phyloP scores from a whole-genome alignment of 2,113 vertebrate genomes.

The Chiloscyllium plagiosum region DNA sequence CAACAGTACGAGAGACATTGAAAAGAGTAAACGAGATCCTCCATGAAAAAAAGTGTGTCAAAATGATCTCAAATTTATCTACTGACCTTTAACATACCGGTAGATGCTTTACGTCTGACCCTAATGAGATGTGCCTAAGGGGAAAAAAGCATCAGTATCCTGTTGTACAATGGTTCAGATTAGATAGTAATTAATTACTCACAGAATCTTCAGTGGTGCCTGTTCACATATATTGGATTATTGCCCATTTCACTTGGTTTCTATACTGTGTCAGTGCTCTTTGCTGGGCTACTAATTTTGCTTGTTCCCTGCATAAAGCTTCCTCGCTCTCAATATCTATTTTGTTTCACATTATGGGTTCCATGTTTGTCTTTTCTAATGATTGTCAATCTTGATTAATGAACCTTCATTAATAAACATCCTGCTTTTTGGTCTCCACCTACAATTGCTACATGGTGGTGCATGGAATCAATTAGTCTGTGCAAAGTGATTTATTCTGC shows the following conservation, averaged over 20 bases:
- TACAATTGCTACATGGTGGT: constrained; percentile 68
- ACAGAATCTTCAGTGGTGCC: constrained; percentile 90
- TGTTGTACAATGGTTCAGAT: constrained; percentile 86
- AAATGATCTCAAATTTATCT: constrained; percentile 72
- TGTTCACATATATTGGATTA: constrained; percentile 86
- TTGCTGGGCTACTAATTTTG: not conserved
- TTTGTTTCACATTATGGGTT: not conserved
- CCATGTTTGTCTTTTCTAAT: constrained; percentile 37
- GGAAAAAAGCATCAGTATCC: constrained; percentile 75
- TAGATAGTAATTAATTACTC: constrained; percentile 98
- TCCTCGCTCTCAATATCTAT: constrained; percentile 12
- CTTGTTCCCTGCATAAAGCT: not conserved
- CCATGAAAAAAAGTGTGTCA: constrained; percentile 62
- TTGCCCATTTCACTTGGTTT: constrained; percentile 41
- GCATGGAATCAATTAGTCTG: constrained; percentile 93
- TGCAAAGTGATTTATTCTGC: constrained; percentile 79
- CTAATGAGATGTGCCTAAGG: constrained; percentile 77
- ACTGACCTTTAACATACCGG: constrained; percentile 66
- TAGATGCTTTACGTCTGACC: constrained; percentile 73
- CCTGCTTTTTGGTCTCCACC: constrained; percentile 91
- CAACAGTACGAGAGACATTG: constrained; percentile 60
- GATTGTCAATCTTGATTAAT: constrained; percentile 87
- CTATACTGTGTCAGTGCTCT: not conserved
- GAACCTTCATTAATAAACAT: constrained; percentile 87
- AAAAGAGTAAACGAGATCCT: constrained; percentile 67